These are phyloP conservation scores for Lepus americanus DNA, from an alignment of 2,113 vertebrate species.

Conservation along the genomic window DNA sequence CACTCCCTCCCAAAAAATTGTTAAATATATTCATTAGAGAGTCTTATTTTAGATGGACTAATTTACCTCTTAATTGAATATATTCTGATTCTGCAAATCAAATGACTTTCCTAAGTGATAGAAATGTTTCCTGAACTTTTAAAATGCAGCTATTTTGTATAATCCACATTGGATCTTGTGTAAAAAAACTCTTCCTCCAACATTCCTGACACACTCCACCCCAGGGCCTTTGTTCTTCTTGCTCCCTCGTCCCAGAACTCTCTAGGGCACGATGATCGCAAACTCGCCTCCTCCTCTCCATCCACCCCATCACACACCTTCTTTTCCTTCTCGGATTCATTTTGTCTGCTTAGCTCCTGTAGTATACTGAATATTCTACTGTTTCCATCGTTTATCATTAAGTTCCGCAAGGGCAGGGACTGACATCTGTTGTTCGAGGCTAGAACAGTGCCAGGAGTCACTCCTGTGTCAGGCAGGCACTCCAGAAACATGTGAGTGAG, in stretches of 20 bases:
- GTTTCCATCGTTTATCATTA: neutral
- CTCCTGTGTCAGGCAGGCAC: neutral
- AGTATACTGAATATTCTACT: neutral
- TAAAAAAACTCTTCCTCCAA: neutral
- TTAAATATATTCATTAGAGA: neutral
- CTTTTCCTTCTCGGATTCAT: neutral
- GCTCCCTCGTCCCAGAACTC: neutral
- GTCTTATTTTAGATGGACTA: conserved; percentile 47
- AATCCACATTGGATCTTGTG: neutral
- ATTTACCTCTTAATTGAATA: neutral
- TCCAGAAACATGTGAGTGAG: neutral
- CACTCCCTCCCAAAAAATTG: neutral
- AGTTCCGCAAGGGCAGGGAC: neutral
- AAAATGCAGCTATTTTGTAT: neutral
- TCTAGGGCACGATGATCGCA: neutral
- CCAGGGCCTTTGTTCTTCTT: neutral
- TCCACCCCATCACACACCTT: neutral
- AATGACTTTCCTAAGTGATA: neutral
- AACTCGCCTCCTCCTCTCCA: neutral
- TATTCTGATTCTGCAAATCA: neutral
- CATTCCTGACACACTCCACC: neutral
- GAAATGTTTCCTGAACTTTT: neutral
- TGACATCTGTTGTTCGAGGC: neutral
- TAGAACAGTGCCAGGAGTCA: neutral
- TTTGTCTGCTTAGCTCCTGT: neutral